phyloP scores from a whole-genome alignment of 2,888 invertebrate species.

The Diarsia rubi region DNA sequence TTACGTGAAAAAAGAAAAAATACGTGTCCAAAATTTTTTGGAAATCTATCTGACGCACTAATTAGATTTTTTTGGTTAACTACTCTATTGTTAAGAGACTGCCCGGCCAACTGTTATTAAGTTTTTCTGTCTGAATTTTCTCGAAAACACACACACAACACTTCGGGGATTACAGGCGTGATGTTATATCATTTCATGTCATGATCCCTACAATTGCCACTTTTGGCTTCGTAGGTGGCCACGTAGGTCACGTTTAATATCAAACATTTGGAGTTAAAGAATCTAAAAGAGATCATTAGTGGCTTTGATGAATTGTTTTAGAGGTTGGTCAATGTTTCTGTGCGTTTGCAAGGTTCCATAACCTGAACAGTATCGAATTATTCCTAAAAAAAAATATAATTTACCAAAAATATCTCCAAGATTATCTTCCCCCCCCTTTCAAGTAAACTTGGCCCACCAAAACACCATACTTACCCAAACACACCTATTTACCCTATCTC shows the following conservation, averaged over 20 bases:
- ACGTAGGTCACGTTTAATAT: neutral
- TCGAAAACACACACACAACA: too few species aligned
- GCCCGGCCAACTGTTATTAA: too few species aligned
- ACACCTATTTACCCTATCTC: constrained; percentile 33
- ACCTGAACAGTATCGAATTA: neutral
- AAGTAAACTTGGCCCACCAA: constrained; percentile 1
- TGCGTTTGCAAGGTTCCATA: neutral
- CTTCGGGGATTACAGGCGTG: too few species aligned
- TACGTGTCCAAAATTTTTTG: too few species aligned
- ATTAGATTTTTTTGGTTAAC: too few species aligned
- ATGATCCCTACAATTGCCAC: too few species aligned
- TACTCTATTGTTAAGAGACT: too few species aligned
- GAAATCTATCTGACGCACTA: too few species aligned
- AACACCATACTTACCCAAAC: constrained; percentile 18
- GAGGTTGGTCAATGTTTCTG: neutral
- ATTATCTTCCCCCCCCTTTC: neutral
- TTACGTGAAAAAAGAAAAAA: too few species aligned
- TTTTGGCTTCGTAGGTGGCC: neutral
- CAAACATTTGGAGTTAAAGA: neutral
- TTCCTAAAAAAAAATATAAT: neutral
- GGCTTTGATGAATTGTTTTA: too few species aligned
- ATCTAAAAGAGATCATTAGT: neutral
- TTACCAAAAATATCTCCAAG: neutral
- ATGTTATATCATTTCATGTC: too few species aligned
- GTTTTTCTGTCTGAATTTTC: too few species aligned